Evolutionary conservation across 2,113 vertebrate genomes (phyloP).

Genomic region (Phylloscopus whistleri): DNA sequence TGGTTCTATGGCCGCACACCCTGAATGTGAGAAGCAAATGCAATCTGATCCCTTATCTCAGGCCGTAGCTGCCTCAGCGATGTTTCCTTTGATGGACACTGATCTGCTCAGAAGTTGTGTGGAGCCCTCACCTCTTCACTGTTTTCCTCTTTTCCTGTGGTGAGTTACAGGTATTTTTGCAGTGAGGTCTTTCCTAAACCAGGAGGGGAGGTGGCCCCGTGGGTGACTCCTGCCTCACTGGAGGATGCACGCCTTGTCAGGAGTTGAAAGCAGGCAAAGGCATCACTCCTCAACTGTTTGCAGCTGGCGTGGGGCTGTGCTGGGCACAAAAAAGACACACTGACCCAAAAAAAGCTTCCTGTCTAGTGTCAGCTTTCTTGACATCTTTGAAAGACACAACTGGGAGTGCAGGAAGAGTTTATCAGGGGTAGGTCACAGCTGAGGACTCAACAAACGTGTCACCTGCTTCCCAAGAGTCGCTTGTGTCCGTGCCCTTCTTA

Average conservation of each 20-base stretch:
- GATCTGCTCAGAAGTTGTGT: not conserved
- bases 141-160: not conserved
- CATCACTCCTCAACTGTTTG: not conserved
- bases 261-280: not conserved
- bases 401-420: not conserved
- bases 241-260: not conserved
- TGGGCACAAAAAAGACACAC: not conserved
- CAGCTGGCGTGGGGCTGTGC: not conserved
- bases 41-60: not conserved
- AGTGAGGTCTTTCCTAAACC: not conserved
- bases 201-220: not conserved
- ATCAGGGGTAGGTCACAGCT: not conserved
- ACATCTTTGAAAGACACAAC: not conserved
- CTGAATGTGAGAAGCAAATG: not conserved
- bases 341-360: not conserved
- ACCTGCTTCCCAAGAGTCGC: not conserved
- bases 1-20: not conserved
- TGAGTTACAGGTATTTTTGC: not conserved
- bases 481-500: not conserved
- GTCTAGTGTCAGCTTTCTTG: not conserved
- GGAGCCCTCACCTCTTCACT: not conserved
- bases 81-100: not conserved
- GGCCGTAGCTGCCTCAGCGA: not conserved
- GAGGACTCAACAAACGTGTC: rapidly evolving
- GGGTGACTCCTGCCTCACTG: not conserved